Percentiles rank a stretch among this genome's conserved stretches.
Conservation (phyloP, 2,113 vertebrate species). For the Oenanthe oenanthe region DNA sequence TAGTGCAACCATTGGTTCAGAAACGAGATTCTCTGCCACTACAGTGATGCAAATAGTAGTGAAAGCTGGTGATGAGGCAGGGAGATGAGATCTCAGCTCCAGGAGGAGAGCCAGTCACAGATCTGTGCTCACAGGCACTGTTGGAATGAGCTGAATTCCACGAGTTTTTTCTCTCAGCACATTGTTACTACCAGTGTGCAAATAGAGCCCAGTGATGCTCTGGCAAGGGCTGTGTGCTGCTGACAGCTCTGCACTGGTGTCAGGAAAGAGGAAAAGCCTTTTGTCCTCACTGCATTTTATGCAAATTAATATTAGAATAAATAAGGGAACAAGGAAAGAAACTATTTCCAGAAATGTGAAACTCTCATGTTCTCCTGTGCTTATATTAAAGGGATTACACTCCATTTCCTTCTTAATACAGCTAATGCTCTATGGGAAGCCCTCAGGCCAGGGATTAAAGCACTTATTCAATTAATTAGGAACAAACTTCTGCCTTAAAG, state of each 20-base stretch:
- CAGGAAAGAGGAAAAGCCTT: background rate
- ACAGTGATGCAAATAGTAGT: background rate
- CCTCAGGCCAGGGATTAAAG: conserved; percentile 80
- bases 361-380: conserved; percentile 66
- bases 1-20: background rate
- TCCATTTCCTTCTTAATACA: conserved; percentile 82
- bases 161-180: background rate
- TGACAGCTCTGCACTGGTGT: background rate
- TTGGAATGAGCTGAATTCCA: background rate
- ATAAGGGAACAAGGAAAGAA: conserved; percentile 55
- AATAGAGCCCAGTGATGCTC: background rate
- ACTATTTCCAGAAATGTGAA: conserved; percentile 70
- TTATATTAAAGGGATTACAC: conserved; percentile 83
- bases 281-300: background rate
- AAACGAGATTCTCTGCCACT: background rate
- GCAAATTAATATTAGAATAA: conserved; percentile 53
- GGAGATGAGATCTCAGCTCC: background rate
- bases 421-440: conserved; percentile 79
- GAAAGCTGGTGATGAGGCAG: background rate
- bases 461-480: conserved; percentile 82
- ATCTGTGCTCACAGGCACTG: background rate
- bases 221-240: background rate
- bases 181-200: background rate
- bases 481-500: conserved; percentile 70
- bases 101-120: background rate